Evolutionary conservation across 2,113 vertebrate species (phyloP).

Genomic region (Prunella fulvescens): DNA sequence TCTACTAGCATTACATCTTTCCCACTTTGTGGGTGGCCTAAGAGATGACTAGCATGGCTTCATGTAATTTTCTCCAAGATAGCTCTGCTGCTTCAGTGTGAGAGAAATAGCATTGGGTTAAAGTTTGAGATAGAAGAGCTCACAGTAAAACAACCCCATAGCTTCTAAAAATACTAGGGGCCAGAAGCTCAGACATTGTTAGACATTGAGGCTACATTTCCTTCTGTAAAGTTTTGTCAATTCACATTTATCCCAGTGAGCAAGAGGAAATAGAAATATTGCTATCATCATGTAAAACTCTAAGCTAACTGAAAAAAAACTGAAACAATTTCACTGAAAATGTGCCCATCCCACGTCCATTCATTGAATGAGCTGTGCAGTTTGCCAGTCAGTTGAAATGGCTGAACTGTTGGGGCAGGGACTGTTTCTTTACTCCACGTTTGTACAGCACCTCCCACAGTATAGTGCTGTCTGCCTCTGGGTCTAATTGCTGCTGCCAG

Average conservation of each 20-base stretch:
- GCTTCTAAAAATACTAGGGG: background rate
- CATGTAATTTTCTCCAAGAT: background rate
- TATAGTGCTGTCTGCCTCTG: background rate
- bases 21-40: background rate
- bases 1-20: background rate
- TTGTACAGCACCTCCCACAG: background rate
- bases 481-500: background rate
- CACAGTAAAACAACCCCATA: background rate
- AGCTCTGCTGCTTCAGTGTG: background rate
- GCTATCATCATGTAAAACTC: background rate
- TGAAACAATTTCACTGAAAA: background rate
- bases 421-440: background rate
- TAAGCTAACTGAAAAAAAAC: background rate
- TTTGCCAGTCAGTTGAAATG: background rate
- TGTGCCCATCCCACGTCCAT: fast-evolving
- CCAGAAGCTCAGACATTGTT: background rate
- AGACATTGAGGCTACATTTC: background rate
- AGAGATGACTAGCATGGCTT: background rate
- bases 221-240: background rate
- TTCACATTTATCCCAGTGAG: background rate
- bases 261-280: background rate
- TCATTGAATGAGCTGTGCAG: background rate
- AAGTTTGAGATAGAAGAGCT: background rate
- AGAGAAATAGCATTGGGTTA: background rate
- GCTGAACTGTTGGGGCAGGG: background rate